Evolutionary conservation across 2,888 invertebrate genomes (phyloP).

Genomic region (Mesorhabditis spiculigera): DNA sequence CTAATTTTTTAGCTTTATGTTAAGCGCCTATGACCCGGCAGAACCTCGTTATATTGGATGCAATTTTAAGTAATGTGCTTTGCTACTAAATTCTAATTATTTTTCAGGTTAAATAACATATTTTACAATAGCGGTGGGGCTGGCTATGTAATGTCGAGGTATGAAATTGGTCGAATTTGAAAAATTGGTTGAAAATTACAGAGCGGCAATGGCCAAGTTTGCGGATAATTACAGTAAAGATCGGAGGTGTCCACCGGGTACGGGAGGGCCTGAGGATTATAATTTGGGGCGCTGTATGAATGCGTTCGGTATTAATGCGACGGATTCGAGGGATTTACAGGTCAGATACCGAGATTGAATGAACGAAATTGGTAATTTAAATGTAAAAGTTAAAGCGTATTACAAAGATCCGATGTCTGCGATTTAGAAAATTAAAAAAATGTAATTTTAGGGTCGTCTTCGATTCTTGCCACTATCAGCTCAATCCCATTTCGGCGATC

Average conservation of each 20-base stretch:
- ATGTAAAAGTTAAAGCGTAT: background rate
- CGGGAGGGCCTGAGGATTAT: constrained; percentile 3
- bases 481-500: background rate
- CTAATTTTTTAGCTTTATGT: background rate
- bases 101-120: background rate
- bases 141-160: constrained; percentile 2
- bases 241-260: background rate
- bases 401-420: background rate
- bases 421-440: background rate
- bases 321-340: background rate
- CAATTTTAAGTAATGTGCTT: background rate
- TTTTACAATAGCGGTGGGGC: constrained; percentile 4
- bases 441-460: background rate
- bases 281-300: background rate
- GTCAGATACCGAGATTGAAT: background rate
- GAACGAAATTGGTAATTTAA: too few species aligned
- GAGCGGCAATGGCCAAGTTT: background rate
- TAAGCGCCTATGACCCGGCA: background rate
- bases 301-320: background rate
- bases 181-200: background rate
- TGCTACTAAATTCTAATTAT: background rate
- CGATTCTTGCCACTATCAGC: background rate
- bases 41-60: constrained; percentile 4
- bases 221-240: background rate
- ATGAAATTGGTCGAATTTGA: background rate